Evolutionary conservation across 2,113 vertebrate genomes (phyloP).

Genomic region (Vombatus ursinus): DNA sequence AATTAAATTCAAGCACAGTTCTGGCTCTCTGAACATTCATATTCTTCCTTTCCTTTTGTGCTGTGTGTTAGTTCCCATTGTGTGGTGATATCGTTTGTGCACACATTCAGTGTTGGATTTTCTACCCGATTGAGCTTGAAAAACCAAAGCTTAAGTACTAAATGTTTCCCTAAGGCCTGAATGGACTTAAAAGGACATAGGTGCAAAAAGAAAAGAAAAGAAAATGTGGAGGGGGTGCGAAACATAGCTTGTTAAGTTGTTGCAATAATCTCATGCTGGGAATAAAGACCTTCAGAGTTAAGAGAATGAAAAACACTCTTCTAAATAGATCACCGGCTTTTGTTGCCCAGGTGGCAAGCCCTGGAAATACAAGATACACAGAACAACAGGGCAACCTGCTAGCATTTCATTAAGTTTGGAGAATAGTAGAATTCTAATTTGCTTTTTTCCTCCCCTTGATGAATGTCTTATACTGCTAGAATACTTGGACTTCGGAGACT

Average conservation of each 20-base stretch:
- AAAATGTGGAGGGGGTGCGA: slow-evolving; percentile 68
- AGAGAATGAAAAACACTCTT: slow-evolving; percentile 83
- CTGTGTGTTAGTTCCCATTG: slow-evolving; percentile 79
- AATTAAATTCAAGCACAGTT: slow-evolving; percentile 86
- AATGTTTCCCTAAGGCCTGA: slow-evolving; percentile 89
- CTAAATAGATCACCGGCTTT: slow-evolving; percentile 81
- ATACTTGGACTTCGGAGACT: slow-evolving; percentile 47
- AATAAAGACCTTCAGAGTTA: slow-evolving; percentile 83
- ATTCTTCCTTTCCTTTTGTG: slow-evolving; percentile 86
- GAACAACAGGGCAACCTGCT: slow-evolving; percentile 69
- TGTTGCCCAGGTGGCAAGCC: slow-evolving; percentile 78
- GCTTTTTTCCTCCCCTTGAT: slow-evolving; percentile 66
- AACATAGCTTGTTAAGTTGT: slow-evolving; percentile 81
- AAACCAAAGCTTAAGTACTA: slow-evolving; percentile 87
- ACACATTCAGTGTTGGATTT: slow-evolving; percentile 88
- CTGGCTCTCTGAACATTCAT: slow-evolving; percentile 82
- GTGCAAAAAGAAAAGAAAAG: slow-evolving; percentile 79
- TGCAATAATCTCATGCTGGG: slow-evolving; percentile 87
- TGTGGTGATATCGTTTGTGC: slow-evolving; percentile 82
- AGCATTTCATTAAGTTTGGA: slow-evolving; percentile 73
- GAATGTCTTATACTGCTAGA: slow-evolving; percentile 57
- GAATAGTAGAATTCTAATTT: slow-evolving; percentile 62
- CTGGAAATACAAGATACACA: slow-evolving; percentile 75
- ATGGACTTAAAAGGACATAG: slow-evolving; percentile 82
- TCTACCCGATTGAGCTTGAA: slow-evolving; percentile 90